Percentiles rank a stretch among this genome's conserved stretches.
Conservation (phyloP, 2,797 vertebrate genomes). For the Melanotaenia parkinsoni region DNA sequence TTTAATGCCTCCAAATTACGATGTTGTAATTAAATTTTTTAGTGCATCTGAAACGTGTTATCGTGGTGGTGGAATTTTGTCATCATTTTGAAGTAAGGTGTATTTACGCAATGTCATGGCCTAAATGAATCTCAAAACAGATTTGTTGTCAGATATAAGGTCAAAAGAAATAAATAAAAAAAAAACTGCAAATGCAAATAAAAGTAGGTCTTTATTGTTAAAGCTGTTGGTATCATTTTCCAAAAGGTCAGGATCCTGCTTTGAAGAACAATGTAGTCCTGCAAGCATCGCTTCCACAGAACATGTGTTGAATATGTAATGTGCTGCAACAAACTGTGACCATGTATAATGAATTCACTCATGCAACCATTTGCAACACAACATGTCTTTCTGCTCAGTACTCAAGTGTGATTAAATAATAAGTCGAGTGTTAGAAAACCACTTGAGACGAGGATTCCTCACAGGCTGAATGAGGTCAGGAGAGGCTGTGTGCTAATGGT, state of each 20-base stretch:
- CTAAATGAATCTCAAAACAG: too few species aligned
- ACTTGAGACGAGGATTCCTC: conserved; percentile 32
- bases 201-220: background rate
- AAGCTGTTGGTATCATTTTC: conserved; percentile 1
- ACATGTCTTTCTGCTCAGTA: conserved; percentile 41
- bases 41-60: too few species aligned
- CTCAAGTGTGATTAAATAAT: conserved; percentile 57
- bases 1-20: too few species aligned
- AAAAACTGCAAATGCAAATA: background rate
- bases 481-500: conserved; percentile 35
- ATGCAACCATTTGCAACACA: conserved; percentile 44
- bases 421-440: conserved; percentile 44
- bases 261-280: conserved; percentile 27
- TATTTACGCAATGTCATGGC: too few species aligned
- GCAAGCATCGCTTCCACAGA: conserved; percentile 7
- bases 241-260: conserved; percentile 17
- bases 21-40: too few species aligned
- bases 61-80: too few species aligned
- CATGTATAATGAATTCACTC: conserved; percentile 33
- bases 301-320: conserved; percentile 44
- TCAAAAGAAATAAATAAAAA: background rate
- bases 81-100: too few species aligned
- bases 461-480: conserved; percentile 30
- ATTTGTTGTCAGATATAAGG: too few species aligned
- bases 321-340: conserved; percentile 24